Evolutionary conservation across 2,113 vertebrate genomes (phyloP).

Genomic region (Glaucomys volans): DNA sequence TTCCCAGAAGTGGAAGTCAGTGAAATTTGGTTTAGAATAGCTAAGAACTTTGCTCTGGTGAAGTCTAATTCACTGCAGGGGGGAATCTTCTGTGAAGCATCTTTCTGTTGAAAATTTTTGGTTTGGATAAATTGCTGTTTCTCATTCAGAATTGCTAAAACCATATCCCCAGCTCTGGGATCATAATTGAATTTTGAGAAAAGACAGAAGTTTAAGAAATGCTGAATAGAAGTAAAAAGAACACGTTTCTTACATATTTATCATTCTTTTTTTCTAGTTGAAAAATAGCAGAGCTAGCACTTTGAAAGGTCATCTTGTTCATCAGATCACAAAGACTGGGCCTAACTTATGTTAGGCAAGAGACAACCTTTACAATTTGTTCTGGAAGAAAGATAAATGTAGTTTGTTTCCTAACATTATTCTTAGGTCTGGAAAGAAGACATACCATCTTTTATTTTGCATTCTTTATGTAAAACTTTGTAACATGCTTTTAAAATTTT

Average conservation of each 20-base stretch:
- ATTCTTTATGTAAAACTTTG: neutral
- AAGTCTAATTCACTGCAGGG: neutral
- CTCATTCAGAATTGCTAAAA: conserved; percentile 41
- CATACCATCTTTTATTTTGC: neutral
- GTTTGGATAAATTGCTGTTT: conserved; percentile 54
- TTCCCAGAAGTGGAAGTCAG: neutral
- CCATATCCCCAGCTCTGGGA: neutral
- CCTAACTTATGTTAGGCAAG: neutral
- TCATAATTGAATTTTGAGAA: conserved; percentile 14
- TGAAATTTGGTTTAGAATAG: neutral
- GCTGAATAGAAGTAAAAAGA: neutral
- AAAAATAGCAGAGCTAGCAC: conserved; percentile 1
- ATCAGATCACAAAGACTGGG: neutral
- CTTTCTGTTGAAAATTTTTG: neutral
- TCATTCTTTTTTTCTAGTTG: conserved; percentile 35
- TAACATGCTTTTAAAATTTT: neutral
- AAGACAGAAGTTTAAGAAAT: conserved; percentile 9
- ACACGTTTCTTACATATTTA: neutral
- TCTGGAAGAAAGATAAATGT: neutral
- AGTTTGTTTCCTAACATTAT: conserved; percentile 27
- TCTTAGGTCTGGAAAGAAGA: conserved; percentile 11
- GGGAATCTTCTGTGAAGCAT: neutral
- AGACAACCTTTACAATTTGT: neutral
- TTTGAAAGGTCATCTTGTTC: neutral
- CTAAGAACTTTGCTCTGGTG: neutral